Base-by-base conservation (phyloP, 2,113 vertebrate species). In the Corvus cornix region DNA sequence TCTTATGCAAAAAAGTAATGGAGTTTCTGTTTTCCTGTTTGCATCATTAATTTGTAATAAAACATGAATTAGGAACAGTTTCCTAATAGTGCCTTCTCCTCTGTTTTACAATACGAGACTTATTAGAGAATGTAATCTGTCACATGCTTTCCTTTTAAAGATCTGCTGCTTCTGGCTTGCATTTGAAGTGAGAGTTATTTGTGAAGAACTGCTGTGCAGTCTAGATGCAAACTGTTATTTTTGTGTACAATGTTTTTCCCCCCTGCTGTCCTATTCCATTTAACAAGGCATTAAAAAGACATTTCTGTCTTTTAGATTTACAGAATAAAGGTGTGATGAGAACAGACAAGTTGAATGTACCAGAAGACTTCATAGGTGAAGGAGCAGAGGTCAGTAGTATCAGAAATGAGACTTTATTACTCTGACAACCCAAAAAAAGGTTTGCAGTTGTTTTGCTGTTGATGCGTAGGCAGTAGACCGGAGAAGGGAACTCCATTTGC, bases 21-120 rank as follows among this genome's bases (percentile, higher is more conserved):
- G 20, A 51, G 35, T 68, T 93, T 82, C 58, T 93, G n/a, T 89
- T 95, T 96, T 93, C 52, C 64, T 96, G 37, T 89, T 88, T 93
- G 16, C 37, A 84, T 85, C 39, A 88, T 95, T 97, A 86, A 93
- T 89, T 52, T 89, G 27, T 87, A 96, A 85, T 94, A 95, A 94
- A 80, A 58, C 43, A 83, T 67, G 49, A 95, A 95, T 95, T 89
- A 92, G 48, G 21, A 89, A 68, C 30, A 84, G 55, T 76, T 95
- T 86, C 86, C 43, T 66, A 93, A 77, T 70, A 53, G 24, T 66
- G 31, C 28, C 60, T 95, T 93, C 74, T 66, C 44, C 33, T 96
- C 56, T 86, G 44, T 90, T 95, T 94, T 85, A 76, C 78, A 94
- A 31, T 85, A 74, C 81, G 48, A 87, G 75, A 44, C 52, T 84